Evolutionary conservation across 2,888 invertebrate genomes (phyloP).

Genomic region (Amphipoea lucens): DNA sequence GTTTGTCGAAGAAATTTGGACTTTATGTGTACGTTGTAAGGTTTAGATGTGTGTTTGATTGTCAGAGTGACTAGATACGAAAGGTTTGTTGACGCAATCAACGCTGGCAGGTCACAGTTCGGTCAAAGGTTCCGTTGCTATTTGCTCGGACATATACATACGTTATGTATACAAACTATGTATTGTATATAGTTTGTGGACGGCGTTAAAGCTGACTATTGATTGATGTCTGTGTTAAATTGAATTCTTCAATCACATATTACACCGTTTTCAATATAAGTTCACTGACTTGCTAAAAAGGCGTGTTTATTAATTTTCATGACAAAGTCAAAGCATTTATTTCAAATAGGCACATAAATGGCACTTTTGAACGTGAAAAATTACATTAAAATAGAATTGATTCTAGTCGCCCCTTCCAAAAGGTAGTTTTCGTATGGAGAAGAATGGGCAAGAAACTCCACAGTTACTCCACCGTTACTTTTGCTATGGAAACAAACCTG

Average conservation of each 20-base stretch:
- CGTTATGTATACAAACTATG: conserved; percentile 7
- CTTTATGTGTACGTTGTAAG: conserved; percentile 33
- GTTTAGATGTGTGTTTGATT: conserved; percentile 25
- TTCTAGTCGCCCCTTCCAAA: too few species aligned
- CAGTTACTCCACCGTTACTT: too few species aligned
- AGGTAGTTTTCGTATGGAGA: too few species aligned
- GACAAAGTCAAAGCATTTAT: too few species aligned
- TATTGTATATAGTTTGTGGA: conserved; percentile 46
- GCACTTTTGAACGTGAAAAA: too few species aligned
- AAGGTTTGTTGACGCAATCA: conserved; percentile 72
- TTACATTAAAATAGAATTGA: too few species aligned
- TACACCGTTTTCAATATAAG: not conserved
- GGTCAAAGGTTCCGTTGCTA: conserved; percentile 65
- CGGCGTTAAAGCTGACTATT: conserved; percentile 38
- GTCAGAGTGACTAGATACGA: conserved; percentile 49
- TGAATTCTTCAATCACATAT: not conserved
- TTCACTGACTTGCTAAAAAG: not conserved
- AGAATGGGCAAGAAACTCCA: too few species aligned
- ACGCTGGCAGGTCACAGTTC: conserved; percentile 67
- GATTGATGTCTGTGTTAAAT: conserved; percentile 33
- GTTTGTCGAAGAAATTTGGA: conserved; percentile 23
- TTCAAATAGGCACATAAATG: too few species aligned
- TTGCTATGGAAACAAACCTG: too few species aligned
- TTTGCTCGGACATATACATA: conserved; percentile 55
- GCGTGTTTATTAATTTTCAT: not conserved